These are phyloP conservation scores for Salvelinus alpinus DNA, from an alignment of 2,113 vertebrate genomes.

Conservation along the genomic window DNA sequence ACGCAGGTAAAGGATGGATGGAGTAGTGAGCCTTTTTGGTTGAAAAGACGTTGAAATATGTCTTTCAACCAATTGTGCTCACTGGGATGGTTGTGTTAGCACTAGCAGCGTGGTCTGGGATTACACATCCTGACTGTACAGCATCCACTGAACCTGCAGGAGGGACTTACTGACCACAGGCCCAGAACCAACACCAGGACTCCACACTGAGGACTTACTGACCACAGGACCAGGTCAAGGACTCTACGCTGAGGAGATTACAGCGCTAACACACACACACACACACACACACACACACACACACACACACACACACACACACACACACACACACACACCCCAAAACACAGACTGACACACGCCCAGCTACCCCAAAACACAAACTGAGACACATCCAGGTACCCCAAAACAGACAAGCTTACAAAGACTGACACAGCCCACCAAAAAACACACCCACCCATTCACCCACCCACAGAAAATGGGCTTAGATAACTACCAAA, in stretches of 20 bases:
- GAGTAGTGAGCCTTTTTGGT: too few relatives aligned
- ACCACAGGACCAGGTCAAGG: conserved; percentile 29
- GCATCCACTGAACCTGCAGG: conserved; percentile 39
- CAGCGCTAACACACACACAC: too few relatives aligned
- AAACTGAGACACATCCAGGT: neutral
- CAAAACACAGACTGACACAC: neutral
- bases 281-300: neutral
- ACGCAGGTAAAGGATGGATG: too few relatives aligned
- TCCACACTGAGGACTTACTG: conserved; percentile 33
- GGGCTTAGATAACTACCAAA: conserved; percentile 62
- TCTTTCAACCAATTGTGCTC: too few relatives aligned
- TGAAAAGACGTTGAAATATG: too few relatives aligned
- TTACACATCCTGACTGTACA: conserved; percentile 58
- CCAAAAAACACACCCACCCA: conserved; percentile 4
- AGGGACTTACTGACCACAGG: conserved; percentile 46
- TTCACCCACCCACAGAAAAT: conserved; percentile 42
- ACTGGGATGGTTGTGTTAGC: neutral
- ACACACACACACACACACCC: neutral
- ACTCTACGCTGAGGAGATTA: too few relatives aligned
- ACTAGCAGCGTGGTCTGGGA: neutral
- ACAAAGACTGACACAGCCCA: conserved; percentile 11
- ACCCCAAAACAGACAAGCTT: neutral
- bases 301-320: too few relatives aligned
- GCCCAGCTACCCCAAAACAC: neutral
- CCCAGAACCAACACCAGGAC: neutral